Evolutionary conservation across 2,113 vertebrate species (phyloP).

Genomic region (Phylloscopus trochiloides): DNA sequence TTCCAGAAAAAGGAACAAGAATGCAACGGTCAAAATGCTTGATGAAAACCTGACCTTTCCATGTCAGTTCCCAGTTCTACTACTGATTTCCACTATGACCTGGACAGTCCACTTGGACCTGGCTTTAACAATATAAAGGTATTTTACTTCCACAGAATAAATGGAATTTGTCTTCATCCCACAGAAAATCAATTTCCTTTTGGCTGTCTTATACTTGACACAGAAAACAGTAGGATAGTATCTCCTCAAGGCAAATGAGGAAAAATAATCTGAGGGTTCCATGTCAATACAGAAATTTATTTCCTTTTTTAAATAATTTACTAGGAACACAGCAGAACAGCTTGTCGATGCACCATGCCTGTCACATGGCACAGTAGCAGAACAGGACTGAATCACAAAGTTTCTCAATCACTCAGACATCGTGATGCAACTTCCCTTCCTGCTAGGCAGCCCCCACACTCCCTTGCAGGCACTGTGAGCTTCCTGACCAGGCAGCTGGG

Average conservation of each 20-base stretch:
- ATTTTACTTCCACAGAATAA: not conserved
- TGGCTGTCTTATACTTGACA: not conserved
- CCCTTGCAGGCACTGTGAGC: not conserved
- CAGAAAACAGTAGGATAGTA: not conserved
- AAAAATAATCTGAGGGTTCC: not conserved
- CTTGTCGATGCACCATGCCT: not conserved
- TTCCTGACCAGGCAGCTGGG: not conserved
- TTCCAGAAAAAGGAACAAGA: not conserved
- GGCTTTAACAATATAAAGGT: not conserved
- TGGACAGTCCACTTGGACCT: not conserved
- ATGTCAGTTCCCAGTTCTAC: not conserved
- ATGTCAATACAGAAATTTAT: not conserved
- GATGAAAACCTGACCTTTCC: not conserved
- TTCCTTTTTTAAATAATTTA: not conserved
- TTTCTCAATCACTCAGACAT: constrained; percentile 5
- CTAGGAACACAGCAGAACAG: not conserved
- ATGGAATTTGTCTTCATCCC: not conserved
- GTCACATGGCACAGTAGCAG: not conserved
- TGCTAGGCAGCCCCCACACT: not conserved
- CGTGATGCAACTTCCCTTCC: constrained; percentile 19
- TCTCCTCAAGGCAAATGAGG: not conserved
- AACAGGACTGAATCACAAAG: not conserved
- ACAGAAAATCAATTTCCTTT: not conserved
- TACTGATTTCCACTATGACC: not conserved
- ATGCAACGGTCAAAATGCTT: not conserved